These are phyloP conservation scores for Pteruthius melanotis DNA, from an alignment of 2,113 vertebrate species.

Conservation along the genomic window DNA sequence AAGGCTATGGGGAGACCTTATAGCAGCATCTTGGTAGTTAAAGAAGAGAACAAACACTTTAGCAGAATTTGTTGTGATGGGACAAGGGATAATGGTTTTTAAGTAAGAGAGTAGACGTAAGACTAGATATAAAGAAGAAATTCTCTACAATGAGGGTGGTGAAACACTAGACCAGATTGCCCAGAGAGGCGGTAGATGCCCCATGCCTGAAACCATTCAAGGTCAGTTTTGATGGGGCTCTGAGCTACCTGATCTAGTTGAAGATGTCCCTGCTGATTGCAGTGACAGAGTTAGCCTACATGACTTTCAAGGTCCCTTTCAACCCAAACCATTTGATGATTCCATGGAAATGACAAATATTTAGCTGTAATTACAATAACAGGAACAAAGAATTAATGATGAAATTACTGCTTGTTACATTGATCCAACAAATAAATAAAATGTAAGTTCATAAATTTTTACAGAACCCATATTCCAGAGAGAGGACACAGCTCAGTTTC, in stretches of 20 bases:
- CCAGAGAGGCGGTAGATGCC: neutral
- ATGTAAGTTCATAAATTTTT: neutral
- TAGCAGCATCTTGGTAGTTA: neutral
- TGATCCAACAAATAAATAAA: neutral
- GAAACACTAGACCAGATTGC: neutral
- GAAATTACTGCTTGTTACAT: neutral
- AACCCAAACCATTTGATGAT: neutral
- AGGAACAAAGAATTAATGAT: neutral
- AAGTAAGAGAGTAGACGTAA: neutral
- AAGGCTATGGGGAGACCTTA: neutral
- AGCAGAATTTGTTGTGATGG: neutral
- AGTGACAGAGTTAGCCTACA: neutral
- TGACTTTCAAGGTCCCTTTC: neutral
- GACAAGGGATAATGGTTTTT: neutral
- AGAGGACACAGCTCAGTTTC: neutral
- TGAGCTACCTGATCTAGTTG: neutral
- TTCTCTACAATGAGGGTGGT: neutral
- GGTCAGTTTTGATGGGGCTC: neutral
- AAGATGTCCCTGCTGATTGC: neutral
- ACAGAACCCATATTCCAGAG: neutral
- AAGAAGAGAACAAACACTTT: neutral
- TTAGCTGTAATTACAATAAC: neutral
- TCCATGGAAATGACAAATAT: neutral
- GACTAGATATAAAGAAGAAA: neutral
- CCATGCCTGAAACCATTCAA: neutral